phyloP scores from a whole-genome alignment of 2,797 vertebrate species.

The Pseudotriccus pelzelni region DNA sequence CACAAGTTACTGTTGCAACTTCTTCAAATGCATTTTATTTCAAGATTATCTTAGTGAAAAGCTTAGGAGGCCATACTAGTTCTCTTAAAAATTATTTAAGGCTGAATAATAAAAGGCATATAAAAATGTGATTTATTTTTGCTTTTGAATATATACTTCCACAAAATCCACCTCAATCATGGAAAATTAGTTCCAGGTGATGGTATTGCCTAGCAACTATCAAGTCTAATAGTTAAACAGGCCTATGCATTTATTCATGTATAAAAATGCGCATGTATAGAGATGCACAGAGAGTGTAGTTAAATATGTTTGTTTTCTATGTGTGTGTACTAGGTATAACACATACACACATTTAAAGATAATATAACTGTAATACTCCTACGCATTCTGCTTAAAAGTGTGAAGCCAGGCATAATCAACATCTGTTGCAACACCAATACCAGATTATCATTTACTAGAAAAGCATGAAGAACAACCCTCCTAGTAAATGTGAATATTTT shows the following conservation, averaged over 20 bases:
- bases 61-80: background rate
- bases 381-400: background rate
- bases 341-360: background rate
- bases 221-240: background rate
- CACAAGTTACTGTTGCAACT: background rate
- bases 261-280: background rate
- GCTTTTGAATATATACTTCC: background rate
- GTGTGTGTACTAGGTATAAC: background rate
- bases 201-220: background rate
- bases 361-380: background rate
- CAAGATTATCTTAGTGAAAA: background rate
- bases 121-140: background rate
- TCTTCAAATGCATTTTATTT: background rate
- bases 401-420: background rate
- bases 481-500: constrained; percentile 27
- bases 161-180: background rate
- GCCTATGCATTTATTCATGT: background rate
- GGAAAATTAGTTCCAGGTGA: background rate
- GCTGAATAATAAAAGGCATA: background rate
- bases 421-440: background rate
- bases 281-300: background rate
- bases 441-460: constrained; percentile 4
- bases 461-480: background rate
- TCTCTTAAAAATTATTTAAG: background rate
- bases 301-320: background rate